Conservation (phyloP, 2,888 invertebrate genomes). For the Noctua fimbriata region DNA sequence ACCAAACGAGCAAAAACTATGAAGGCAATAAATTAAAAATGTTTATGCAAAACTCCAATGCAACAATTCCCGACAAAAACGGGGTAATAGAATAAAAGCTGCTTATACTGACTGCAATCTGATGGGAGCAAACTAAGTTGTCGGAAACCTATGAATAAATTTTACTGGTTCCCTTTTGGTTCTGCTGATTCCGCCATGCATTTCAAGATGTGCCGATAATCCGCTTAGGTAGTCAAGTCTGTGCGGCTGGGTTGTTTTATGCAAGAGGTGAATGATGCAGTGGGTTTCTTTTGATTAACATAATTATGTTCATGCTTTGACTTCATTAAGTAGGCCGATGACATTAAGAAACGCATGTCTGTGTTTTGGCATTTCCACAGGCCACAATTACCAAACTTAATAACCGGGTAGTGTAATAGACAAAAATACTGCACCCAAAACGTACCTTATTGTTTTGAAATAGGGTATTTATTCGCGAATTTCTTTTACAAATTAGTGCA, state of each 20-base stretch:
- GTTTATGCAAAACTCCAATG: conserved; percentile 36
- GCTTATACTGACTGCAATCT: conserved; percentile 32
- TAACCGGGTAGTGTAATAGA: background rate
- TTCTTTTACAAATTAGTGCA: background rate
- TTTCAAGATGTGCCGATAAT: conserved; percentile 68
- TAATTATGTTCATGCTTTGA: background rate
- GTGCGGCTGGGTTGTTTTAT: conserved; percentile 28
- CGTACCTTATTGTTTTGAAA: background rate
- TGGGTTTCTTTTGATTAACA: conserved; percentile 4
- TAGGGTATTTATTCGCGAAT: background rate
- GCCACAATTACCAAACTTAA: background rate
- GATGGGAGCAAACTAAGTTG: conserved; percentile 61
- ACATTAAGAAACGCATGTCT: background rate
- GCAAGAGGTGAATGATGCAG: conserved; percentile 23
- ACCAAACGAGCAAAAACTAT: conserved; percentile 36
- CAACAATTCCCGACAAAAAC: conserved; percentile 21
- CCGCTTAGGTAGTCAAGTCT: conserved; percentile 52
- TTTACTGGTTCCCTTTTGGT: conserved; percentile 61
- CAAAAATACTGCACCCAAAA: background rate
- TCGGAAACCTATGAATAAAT: conserved; percentile 75
- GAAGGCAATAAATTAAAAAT: conserved; percentile 31
- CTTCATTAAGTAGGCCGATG: background rate
- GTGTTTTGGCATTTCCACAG: background rate
- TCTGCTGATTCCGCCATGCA: conserved; percentile 63
- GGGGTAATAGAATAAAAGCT: conserved; percentile 37